Evolutionary conservation across 2,797 vertebrate species (phyloP), one percentile per base, ranked within the genome.

Genomic region (Lateolabrax maculatus): DNA sequence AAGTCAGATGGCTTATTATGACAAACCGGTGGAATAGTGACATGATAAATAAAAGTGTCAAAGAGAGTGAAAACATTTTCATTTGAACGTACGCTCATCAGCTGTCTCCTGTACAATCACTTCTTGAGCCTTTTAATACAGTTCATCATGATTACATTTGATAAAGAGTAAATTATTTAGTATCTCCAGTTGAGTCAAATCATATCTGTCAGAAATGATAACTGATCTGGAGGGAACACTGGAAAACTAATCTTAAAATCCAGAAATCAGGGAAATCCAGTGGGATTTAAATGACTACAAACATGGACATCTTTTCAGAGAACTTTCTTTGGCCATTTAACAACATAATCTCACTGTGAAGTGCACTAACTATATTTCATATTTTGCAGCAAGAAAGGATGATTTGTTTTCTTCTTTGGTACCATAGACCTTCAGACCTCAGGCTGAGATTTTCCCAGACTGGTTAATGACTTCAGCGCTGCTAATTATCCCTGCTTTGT

Each of bases 341-440:
- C 36, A 68, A 48, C 34, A 46, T 41, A 77, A 49, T 64, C 25
- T 65, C 18, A 39, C 21, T 69, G 36, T 61, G 41, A 77, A 70
- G 15, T 37, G 23, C 11, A 48, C 23, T 11, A n/a, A 21, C 29
- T 39, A 15, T 37, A 29, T 56, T 76, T 56, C 21, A 65, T 36
- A 71, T 71, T 72, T 67, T 65, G 21, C 62, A 66, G 63, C 55
- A 72, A 67, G 73, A 67, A 74, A 23, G 36, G 52, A 53, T 49
- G 16, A 81, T 66, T 61, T 71, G 60, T 67, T 83, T 76, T 84
- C 18, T 56, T 83, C 84, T 91, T 90, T 90, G 79, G 78, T 81
- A 19, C 71, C 39, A 55, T 21, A 23, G 37, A 21, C 34, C 37
- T 73, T 70, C 16, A 46, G 16, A 72, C 56, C 36, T 65, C 13